Conservation (phyloP, 2,113 vertebrate species). For the Sorex fumeus region DNA sequence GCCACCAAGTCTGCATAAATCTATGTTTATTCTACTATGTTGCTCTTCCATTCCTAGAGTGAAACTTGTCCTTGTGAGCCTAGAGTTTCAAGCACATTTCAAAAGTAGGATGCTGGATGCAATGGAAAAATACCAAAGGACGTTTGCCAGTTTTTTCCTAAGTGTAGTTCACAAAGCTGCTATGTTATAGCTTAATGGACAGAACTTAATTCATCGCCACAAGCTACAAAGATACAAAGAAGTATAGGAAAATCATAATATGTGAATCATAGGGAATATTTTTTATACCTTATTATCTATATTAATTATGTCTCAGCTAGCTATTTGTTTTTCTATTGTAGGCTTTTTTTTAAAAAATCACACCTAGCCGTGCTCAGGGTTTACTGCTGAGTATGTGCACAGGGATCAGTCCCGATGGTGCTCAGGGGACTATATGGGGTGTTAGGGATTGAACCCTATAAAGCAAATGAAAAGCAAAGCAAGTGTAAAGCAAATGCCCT, state of each 20-base stretch:
- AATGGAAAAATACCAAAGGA: not conserved
- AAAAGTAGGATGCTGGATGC: not conserved
- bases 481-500: no score
- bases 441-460: no score
- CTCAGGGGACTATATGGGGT: no score
- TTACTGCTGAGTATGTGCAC: no score
- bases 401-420: no score
- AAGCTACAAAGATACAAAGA: not conserved
- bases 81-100: not conserved
- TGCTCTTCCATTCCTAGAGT: not conserved
- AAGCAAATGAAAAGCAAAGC: no score
- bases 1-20: not conserved
- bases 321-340: no score
- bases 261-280: not conserved
- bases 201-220: not conserved
- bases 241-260: conserved; percentile 16
- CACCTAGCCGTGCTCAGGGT: no score
- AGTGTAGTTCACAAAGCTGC: not conserved
- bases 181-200: not conserved
- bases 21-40: not conserved
- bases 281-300: not conserved
- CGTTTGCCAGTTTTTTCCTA: not conserved
- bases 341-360: no score
- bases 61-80: not conserved
- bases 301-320: conserved; percentile 28